A percentile compares a stretch with the other conserved stretches of the same genome.
phyloP scores from a whole-genome alignment of 2,797 vertebrate species.

The Simalia tracyae region DNA sequence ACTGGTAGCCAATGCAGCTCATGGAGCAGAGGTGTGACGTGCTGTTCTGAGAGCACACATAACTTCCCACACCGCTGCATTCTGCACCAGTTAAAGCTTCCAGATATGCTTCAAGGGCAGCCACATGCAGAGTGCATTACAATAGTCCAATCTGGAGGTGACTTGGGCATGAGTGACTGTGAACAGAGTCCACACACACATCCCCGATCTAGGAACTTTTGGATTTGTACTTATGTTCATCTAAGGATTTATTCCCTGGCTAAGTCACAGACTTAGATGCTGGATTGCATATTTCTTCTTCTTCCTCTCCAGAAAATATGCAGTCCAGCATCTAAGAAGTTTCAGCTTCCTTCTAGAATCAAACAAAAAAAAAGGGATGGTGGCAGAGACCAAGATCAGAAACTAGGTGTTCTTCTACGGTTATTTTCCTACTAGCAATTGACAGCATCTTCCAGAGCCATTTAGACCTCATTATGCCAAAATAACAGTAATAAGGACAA shows the following conservation, averaged over 20 bases:
- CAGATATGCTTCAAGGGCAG: too few species aligned
- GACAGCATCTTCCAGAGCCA: neutral
- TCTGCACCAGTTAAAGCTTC: too few species aligned
- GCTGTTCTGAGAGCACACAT: too few species aligned
- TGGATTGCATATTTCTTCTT: neutral
- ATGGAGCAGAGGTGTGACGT: too few species aligned
- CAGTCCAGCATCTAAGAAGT: neutral
- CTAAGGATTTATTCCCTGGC: neutral
- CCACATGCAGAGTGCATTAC: too few species aligned
- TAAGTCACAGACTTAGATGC: neutral
- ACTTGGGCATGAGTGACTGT: too few species aligned
- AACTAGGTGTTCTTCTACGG: neutral
- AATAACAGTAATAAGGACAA: neutral
- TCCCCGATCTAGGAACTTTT: neutral
- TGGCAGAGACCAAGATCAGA: neutral
- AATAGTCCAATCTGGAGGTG: too few species aligned
- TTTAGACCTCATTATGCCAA: neutral
- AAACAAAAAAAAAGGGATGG: neutral
- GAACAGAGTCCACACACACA: too few species aligned
- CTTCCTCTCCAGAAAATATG: too few species aligned
- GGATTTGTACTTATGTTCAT: neutral
- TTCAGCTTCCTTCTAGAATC: neutral
- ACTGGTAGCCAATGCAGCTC: too few species aligned
- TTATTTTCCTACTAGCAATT: neutral
- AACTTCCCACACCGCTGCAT: too few species aligned